These are phyloP conservation scores for Drosophila seguyi DNA, from an alignment of 1,140 invertebrate genomes.

Conservation along the genomic window DNA sequence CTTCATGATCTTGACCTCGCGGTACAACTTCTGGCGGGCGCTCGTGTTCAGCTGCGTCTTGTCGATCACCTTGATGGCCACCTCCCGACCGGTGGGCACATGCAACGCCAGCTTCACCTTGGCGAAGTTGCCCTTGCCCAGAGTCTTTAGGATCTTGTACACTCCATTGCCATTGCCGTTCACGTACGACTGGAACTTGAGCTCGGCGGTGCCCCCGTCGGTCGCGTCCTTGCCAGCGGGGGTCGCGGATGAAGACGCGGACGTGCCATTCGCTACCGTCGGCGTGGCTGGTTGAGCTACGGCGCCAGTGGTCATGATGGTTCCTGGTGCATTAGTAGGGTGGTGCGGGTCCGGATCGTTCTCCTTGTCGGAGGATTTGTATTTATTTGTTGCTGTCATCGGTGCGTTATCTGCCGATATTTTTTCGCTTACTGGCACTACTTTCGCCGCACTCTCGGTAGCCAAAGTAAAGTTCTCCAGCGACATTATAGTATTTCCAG, in stretches of 20 bases:
- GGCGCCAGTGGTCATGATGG: conserved; percentile 24
- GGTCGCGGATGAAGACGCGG: conserved; percentile 5
- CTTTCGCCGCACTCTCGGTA: conserved; percentile 50
- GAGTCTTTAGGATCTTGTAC: conserved; percentile 99
- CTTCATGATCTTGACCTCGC: conserved; percentile 99
- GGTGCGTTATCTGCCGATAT: conserved; percentile 13
- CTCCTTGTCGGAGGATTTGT: conserved; percentile 64
- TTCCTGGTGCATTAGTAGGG: background rate
- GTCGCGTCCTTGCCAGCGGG: conserved; percentile 34
- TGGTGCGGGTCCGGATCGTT: conserved; percentile 28
- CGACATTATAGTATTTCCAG: conserved; percentile 61
- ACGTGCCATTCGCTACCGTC: background rate
- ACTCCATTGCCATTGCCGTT: conserved; percentile 88
- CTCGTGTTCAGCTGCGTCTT: conserved; percentile 99
- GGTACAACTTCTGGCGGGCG: conserved; percentile 95
- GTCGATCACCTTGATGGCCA: conserved; percentile 99
- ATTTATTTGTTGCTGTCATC: conserved; percentile 34
- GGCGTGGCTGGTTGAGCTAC: conserved; percentile 15
- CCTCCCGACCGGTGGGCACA: conserved; percentile 99
- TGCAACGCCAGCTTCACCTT: conserved; percentile 99
- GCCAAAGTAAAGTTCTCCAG: conserved; percentile 57
- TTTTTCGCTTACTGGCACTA: conserved; percentile 20
- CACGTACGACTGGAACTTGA: conserved; percentile 66
- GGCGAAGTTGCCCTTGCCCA: conserved; percentile 99
- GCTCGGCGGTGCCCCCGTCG: conserved; percentile 47